These are phyloP conservation scores for Nyctalus aviator DNA, from an alignment of 2,797 vertebrate genomes.

Conservation along the genomic window DNA sequence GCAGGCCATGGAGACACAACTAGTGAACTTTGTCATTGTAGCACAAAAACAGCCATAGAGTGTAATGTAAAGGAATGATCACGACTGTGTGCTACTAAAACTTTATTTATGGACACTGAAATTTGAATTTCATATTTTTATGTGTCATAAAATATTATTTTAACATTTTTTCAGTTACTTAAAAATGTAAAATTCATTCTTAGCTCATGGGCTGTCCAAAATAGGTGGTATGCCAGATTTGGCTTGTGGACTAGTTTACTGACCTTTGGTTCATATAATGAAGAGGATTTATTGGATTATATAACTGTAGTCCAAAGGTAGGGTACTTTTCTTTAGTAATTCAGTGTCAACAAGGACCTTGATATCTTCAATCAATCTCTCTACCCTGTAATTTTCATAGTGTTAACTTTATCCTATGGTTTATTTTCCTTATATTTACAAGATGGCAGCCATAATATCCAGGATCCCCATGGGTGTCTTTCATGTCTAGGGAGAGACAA, in stretches of 20 bases:
- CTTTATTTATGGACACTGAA: background rate
- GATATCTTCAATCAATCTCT: background rate
- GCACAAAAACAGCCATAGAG: background rate
- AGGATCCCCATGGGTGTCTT: background rate
- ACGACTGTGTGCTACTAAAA: background rate
- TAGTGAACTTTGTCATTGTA: background rate
- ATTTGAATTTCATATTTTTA: background rate
- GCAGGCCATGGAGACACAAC: background rate
- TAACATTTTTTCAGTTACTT: background rate
- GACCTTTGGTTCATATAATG: background rate
- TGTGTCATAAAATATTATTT: background rate
- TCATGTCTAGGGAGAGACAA: background rate
- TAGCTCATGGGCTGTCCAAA: background rate
- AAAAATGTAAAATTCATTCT: background rate
- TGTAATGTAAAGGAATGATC: background rate
- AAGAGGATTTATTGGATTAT: background rate
- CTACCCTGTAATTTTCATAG: background rate
- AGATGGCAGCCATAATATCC: background rate
- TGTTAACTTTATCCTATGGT: background rate
- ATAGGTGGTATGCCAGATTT: background rate
- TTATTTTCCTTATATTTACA: background rate
- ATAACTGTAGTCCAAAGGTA: background rate
- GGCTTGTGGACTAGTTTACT: background rate
- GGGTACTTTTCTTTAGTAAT: slow-evolving; percentile 36
- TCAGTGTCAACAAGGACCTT: background rate